phyloP scores from a whole-genome alignment of 1,140 invertebrate species.

The Drosophila obscura region DNA sequence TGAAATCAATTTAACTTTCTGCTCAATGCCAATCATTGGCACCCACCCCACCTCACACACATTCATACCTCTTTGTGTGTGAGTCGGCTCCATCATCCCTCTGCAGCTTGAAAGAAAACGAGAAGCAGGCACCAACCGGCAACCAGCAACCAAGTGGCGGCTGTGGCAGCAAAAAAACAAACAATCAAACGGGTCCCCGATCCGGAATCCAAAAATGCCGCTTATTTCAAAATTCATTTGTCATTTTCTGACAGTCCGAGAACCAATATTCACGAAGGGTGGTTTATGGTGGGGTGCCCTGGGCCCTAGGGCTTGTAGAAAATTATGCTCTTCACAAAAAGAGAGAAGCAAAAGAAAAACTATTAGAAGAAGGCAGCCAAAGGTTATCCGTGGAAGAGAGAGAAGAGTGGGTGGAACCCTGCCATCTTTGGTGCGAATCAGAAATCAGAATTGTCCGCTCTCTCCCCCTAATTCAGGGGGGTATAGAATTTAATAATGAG shows the following conservation, averaged over 20 bases:
- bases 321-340: constrained; percentile 25
- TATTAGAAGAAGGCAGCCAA: constrained; percentile 7
- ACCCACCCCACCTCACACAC: constrained; percentile 47
- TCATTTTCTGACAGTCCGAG: constrained; percentile 71
- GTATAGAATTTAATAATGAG: too few species aligned
- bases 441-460: too few species aligned
- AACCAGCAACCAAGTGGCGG: constrained; percentile 13
- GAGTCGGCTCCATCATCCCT: constrained; percentile 28
- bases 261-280: constrained; percentile 54
- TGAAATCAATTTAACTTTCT: constrained; percentile 82
- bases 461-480: too few species aligned
- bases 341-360: constrained; percentile 30
- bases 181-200: constrained; percentile 63
- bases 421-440: too few species aligned
- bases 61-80: neutral
- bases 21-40: constrained; percentile 79
- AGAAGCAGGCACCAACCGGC: constrained; percentile 3
- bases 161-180: constrained; percentile 55
- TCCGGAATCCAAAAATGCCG: constrained; percentile 38
- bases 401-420: too few species aligned
- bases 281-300: neutral
- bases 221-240: constrained; percentile 81
- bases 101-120: constrained; percentile 18
- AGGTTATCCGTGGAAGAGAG: neutral
- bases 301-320: neutral